Evolutionary conservation across 1,140 invertebrate genomes (phyloP).

Genomic region (Periplaneta americana): DNA sequence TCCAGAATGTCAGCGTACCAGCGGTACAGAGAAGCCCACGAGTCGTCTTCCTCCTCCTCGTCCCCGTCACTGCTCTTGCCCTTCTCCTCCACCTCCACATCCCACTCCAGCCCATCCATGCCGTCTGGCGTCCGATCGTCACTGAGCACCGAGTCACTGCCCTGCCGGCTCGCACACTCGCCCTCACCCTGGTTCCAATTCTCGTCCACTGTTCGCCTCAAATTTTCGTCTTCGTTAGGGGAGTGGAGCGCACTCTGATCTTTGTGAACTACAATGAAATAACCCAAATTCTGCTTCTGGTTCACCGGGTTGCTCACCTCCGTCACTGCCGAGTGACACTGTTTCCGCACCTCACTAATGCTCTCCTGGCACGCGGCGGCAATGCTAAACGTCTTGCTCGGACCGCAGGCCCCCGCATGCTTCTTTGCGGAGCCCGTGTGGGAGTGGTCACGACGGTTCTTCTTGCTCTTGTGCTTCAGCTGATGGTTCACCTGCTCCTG

Average conservation of each 20-base stretch:
- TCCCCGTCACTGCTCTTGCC: constrained; percentile 17
- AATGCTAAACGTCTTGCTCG: background rate
- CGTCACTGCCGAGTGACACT: background rate
- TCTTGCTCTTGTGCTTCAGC: background rate
- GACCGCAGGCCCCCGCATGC: background rate
- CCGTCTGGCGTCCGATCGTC: constrained; percentile 50
- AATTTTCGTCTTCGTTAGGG: background rate
- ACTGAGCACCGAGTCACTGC: constrained; percentile 11
- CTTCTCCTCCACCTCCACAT: constrained; percentile 43
- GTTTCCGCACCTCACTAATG: background rate
- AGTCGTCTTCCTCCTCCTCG: constrained; percentile 26
- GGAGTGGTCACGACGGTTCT: background rate
- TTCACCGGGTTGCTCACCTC: constrained; percentile 15
- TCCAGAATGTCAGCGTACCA: constrained; percentile 50
- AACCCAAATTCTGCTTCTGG: constrained; percentile 32
- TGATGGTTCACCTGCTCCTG: constrained; percentile 4
- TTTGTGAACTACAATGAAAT: constrained; percentile 21
- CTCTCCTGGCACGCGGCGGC: background rate
- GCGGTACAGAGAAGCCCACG: constrained; percentile 32
- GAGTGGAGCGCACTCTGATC: background rate
- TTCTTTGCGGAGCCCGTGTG: background rate
- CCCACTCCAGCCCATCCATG: constrained; percentile 54
- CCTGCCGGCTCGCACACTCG: background rate
- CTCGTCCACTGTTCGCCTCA: background rate
- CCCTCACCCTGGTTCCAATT: constrained; percentile 1